Percentiles rank a stretch among this genome's conserved stretches.
Conservation (phyloP, 2,113 vertebrate species). For the Sarotherodon lohbergeri region DNA sequence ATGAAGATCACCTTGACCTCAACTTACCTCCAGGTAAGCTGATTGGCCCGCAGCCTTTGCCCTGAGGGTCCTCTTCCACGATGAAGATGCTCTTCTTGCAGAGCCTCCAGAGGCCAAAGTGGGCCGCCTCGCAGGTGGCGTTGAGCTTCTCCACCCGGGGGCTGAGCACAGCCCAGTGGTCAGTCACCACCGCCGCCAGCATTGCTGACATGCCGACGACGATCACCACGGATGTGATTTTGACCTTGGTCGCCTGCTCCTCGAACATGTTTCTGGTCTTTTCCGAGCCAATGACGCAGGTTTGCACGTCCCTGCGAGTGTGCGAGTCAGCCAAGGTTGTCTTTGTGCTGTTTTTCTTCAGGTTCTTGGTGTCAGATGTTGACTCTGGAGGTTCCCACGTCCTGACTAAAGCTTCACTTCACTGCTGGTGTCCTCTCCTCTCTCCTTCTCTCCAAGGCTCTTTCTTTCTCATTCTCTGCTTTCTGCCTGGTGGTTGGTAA, state of each 20-base stretch:
- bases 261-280: constrained; percentile 71
- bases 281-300: background rate
- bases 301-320: background rate
- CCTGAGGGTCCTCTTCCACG: constrained; percentile 62
- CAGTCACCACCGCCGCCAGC: constrained; percentile 83
- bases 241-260: constrained; percentile 81
- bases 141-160: constrained; percentile 78
- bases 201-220: constrained; percentile 83
- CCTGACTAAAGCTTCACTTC: constrained; percentile 6
- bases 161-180: constrained; percentile 95
- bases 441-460: constrained; percentile 30
- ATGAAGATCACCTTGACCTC: background rate
- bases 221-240: constrained; percentile 81
- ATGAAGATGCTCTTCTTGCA: constrained; percentile 83
- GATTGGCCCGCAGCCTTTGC: constrained; percentile 82
- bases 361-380: background rate
- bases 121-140: constrained; percentile 84
- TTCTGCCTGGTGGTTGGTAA: constrained; percentile 54
- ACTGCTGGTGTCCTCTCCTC: constrained; percentile 29
- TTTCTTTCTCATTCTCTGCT: constrained; percentile 47
- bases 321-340: background rate
- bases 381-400: constrained; percentile 17
- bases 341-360: background rate
- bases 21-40: constrained; percentile 85
- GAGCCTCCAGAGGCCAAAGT: constrained; percentile 94